A percentile compares a stretch with the other conserved stretches of the same genome.
Conservation (phyloP, 2,113 vertebrate species). For the Bubo blakistoni region DNA sequence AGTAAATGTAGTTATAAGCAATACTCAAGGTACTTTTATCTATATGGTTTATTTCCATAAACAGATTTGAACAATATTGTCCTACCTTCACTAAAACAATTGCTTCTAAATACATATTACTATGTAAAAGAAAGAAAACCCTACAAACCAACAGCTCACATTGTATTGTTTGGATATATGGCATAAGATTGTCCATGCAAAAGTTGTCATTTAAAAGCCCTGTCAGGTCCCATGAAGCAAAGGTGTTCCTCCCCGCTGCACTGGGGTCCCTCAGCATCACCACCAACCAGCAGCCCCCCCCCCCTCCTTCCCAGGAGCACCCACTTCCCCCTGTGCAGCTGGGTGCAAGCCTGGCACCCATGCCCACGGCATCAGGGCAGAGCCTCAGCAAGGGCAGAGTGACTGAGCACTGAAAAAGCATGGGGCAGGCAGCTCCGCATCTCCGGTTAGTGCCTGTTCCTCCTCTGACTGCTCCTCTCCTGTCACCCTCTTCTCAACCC, state of each 20-base stretch:
- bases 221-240: neutral
- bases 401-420: neutral
- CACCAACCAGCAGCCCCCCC: neutral
- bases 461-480: neutral
- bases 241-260: rapidly evolving
- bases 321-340: rapidly evolving
- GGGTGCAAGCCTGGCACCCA: neutral
- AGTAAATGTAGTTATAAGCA: neutral
- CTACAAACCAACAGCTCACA: neutral
- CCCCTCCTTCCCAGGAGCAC: too few species aligned
- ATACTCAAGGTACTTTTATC: neutral
- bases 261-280: neutral
- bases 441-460: rapidly evolving
- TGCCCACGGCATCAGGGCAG: rapidly evolving
- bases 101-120: neutral
- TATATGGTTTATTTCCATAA: neutral
- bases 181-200: neutral
- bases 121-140: neutral
- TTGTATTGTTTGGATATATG: neutral
- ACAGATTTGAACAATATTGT: neutral
- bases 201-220: neutral
- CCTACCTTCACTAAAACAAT: neutral
- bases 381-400: neutral
- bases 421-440: neutral
- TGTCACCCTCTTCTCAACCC: rapidly evolving